phyloP scores from a whole-genome alignment of 2,113 vertebrate species.

The Eurypyga helias region DNA sequence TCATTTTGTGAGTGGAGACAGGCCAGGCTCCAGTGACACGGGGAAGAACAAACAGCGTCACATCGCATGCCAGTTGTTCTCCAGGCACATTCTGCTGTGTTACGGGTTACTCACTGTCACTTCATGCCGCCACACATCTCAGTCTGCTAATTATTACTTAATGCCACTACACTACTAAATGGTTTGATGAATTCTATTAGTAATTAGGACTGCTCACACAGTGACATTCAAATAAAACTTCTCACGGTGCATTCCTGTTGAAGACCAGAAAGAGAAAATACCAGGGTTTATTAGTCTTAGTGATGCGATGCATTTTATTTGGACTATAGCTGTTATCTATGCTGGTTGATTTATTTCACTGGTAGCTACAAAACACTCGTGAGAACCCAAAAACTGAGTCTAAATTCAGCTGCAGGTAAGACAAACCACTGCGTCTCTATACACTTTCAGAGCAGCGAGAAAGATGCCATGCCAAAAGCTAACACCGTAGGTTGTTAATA shows the following conservation, averaged over 20 bases:
- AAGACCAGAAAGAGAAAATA: background rate
- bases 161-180: background rate
- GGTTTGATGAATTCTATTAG: conserved; percentile 7
- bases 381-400: background rate
- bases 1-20: background rate
- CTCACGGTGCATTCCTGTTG: background rate
- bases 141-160: conserved; percentile 46
- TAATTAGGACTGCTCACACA: background rate
- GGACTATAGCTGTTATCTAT: background rate
- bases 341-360: background rate
- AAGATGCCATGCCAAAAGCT: background rate
- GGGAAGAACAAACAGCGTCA: background rate
- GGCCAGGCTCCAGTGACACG: background rate
- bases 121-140: background rate
- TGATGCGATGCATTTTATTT: background rate
- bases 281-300: background rate
- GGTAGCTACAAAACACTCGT: background rate
- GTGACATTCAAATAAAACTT: background rate
- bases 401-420: background rate
- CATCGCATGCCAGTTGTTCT: background rate
- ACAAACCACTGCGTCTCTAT: background rate
- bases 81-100: background rate
- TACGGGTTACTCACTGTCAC: conserved; percentile 26
- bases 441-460: background rate
- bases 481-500: background rate